Percentiles rank a stretch among this genome's conserved stretches.
These are phyloP conservation scores for Drosophila repletoides DNA, from an alignment of 1,140 invertebrate genomes.

Conservation along the genomic window DNA sequence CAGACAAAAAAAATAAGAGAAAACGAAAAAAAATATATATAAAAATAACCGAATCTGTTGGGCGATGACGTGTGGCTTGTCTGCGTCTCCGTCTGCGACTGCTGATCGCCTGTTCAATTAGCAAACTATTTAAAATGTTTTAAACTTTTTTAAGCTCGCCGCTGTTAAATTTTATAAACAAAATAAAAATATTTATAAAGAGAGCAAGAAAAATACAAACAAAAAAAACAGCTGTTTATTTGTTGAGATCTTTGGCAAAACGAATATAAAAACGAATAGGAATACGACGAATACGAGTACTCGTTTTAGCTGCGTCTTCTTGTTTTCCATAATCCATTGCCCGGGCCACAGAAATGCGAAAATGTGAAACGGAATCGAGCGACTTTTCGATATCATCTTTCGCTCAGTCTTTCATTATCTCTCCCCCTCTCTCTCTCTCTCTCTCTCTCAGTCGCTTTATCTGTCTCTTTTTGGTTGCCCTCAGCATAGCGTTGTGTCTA, in stretches of 20 bases:
- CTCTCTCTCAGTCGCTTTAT: neutral
- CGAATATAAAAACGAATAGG: too few species aligned
- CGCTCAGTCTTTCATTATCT: neutral
- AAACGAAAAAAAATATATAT: slow-evolving; percentile 2
- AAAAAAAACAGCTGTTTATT: slow-evolving; percentile 33
- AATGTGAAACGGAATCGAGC: neutral
- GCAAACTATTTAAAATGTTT: slow-evolving; percentile 81
- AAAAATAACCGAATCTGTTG: slow-evolving; percentile 29
- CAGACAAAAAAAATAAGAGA: neutral
- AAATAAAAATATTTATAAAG: slow-evolving; percentile 62
- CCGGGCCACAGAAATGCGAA: slow-evolving; percentile 23
- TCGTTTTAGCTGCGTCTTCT: slow-evolving; percentile 24
- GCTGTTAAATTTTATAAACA: slow-evolving; percentile 66
- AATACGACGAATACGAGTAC: neutral
- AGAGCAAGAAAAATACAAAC: slow-evolving; percentile 3
- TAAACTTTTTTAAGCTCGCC: slow-evolving; percentile 68
- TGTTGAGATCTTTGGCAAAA: neutral
- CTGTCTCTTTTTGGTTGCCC: neutral
- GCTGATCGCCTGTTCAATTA: slow-evolving; percentile 74
- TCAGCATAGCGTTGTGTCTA: slow-evolving; percentile 34
- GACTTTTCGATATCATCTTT: neutral
- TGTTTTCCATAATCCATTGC: slow-evolving; percentile 29
- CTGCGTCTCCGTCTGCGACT: neutral
- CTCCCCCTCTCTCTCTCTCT: neutral
- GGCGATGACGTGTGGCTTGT: neutral